Evolutionary conservation across 2,888 invertebrate genomes (phyloP), one percentile per base, ranked within the genome.

Genomic region (Neoaliturus tenellus): DNA sequence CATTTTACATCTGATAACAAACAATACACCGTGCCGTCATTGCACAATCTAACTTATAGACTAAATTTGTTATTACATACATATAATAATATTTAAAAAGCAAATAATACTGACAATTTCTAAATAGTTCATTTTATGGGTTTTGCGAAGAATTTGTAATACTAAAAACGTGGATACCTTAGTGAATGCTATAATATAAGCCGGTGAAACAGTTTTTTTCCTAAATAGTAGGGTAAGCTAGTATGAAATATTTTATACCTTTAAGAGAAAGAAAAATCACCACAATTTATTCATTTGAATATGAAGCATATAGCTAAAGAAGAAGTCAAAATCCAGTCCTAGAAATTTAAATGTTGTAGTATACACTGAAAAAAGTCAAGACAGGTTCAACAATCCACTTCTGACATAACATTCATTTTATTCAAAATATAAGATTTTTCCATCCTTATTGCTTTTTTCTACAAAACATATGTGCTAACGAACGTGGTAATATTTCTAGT

Each of bases 111-210:
- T 71, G 35, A 71, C 20, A 71, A 71, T 41, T 41, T 17, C 71
- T 71, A 31, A 41, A 17, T 14, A 71, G 39, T 71, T 17, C 2
- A 39, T n/a, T 20, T 35, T 41, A 12, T 17, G 20, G 39, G n/a
- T 39, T 17, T 35, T 71, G 39, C 71, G n/a, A 23, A 39, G 23
- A 71, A 20, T 28, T 6, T 39, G 35, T 71, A 23, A n/a, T 71
- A 10, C 20, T 39, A 23, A 20, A 71, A 39, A 17, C 20, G 25
- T 41, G 35, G 20, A 20, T 35, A 4, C 17, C 71, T 39, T 23
- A 71, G 71, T 71, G 35, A 39, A 67, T 33, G 33, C 71, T 41
- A 71, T 39, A 39, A n/a, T 23, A 35, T 41, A 71, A 71, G 71
- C 41, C 39, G 20, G 41, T 39, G 35, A 71, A 31, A 55, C 14